Evolutionary conservation across 2,113 vertebrate species (phyloP).

Genomic region (Struthio camelus): DNA sequence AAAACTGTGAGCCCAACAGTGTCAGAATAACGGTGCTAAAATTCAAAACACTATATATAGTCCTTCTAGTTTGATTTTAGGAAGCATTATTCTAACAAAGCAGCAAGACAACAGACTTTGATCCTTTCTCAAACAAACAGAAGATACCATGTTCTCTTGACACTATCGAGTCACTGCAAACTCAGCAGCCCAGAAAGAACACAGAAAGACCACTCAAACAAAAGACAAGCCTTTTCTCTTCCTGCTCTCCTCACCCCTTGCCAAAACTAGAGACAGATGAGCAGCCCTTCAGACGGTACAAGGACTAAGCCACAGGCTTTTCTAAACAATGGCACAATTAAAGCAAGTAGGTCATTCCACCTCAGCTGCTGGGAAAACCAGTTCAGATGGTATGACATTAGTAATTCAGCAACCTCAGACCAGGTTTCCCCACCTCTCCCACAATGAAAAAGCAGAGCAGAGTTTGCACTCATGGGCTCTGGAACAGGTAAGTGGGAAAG

Average conservation of each 20-base stretch:
- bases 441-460: not conserved
- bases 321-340: not conserved
- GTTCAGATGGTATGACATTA: not conserved
- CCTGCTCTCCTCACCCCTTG: not conserved
- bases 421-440: not conserved
- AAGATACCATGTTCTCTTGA: not conserved
- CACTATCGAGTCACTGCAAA: not conserved
- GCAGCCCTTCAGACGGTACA: not conserved
- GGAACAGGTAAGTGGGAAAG: not conserved
- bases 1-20: not conserved
- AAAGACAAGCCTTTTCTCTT: not conserved
- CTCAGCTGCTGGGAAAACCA: not conserved
- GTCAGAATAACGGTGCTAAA: not conserved
- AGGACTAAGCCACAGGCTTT: not conserved
- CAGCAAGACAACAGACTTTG: not conserved
- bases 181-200: not conserved
- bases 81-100: accelerated
- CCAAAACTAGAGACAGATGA: accelerated
- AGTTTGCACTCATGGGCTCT: not conserved
- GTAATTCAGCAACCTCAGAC: not conserved
- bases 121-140: not conserved
- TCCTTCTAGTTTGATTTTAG: accelerated
- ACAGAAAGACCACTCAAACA: not conserved
- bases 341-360: not conserved
- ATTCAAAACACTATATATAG: not conserved